Evolutionary conservation across 2,113 vertebrate species (phyloP).

Genomic region (Tachycineta bicolor): DNA sequence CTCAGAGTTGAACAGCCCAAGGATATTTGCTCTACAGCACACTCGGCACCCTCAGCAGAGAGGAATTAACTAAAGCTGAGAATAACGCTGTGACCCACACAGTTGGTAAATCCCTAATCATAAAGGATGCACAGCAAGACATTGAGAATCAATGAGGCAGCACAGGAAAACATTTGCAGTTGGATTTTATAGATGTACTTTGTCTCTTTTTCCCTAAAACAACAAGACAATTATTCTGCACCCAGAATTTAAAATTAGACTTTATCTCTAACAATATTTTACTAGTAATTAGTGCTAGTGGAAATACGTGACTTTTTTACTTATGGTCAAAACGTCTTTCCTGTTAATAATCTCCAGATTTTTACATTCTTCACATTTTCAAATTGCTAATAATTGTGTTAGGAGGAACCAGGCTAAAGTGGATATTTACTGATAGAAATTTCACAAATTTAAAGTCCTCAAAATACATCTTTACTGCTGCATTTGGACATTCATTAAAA

Average conservation of each 20-base stretch:
- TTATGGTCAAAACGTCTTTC: background rate
- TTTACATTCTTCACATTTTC: background rate
- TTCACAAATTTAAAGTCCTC: conserved; percentile 5
- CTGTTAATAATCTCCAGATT: background rate
- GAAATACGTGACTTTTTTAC: background rate
- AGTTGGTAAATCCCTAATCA: background rate
- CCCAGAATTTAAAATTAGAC: conserved; percentile 7
- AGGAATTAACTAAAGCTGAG: conserved; percentile 1
- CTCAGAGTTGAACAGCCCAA: background rate
- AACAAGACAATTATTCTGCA: background rate
- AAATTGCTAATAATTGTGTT: background rate
- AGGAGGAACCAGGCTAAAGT: background rate
- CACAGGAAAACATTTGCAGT: background rate
- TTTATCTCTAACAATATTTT: background rate
- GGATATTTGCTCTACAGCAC: background rate
- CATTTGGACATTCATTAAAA: background rate
- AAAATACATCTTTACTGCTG: background rate
- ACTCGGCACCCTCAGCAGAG: background rate
- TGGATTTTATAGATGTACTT: background rate
- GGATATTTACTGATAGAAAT: conserved; percentile 26
- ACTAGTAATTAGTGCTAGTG: background rate
- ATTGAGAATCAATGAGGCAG: background rate
- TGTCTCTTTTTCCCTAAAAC: background rate
- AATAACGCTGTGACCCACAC: background rate
- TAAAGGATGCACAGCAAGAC: background rate